Conservation (phyloP, 2,113 vertebrate genomes). For the Lycocorax pyrrhopterus region DNA sequence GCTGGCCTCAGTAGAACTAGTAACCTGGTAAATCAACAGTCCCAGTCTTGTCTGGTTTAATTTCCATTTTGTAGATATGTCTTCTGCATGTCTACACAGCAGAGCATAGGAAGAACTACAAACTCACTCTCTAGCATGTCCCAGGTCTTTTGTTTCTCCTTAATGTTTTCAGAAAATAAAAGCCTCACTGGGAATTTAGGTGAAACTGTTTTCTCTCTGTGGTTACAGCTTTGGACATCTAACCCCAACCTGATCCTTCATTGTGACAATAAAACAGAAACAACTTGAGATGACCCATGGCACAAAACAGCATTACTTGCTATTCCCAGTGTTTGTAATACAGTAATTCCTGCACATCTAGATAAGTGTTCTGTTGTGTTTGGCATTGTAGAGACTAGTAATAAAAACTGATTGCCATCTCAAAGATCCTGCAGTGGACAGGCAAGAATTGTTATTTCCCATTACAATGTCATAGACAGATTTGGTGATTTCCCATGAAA, state of each 20-base stretch:
- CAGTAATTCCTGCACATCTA: background rate
- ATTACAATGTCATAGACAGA: background rate
- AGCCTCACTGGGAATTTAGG: background rate
- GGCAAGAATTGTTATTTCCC: background rate
- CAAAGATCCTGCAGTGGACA: background rate
- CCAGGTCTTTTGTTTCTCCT: background rate
- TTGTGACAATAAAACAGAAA: background rate
- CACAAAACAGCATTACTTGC: background rate
- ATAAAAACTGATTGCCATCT: background rate
- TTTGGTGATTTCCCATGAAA: background rate
- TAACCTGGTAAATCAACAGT: background rate
- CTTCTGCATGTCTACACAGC: background rate
- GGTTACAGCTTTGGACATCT: background rate
- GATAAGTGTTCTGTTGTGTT: background rate
- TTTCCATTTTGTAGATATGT: background rate
- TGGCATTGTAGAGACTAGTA: background rate
- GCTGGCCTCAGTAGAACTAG: background rate
- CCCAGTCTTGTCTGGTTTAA: background rate
- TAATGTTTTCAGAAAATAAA: background rate
- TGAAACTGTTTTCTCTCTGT: background rate
- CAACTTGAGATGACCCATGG: background rate
- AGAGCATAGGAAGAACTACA: background rate
- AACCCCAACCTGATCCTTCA: accelerated
- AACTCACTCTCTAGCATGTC: background rate
- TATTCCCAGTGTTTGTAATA: background rate